Evolutionary conservation across 1,140 invertebrate genomes (phyloP), one percentile per base, ranked within the genome.

Genomic region (Carcinoscorpius rotundicauda): DNA sequence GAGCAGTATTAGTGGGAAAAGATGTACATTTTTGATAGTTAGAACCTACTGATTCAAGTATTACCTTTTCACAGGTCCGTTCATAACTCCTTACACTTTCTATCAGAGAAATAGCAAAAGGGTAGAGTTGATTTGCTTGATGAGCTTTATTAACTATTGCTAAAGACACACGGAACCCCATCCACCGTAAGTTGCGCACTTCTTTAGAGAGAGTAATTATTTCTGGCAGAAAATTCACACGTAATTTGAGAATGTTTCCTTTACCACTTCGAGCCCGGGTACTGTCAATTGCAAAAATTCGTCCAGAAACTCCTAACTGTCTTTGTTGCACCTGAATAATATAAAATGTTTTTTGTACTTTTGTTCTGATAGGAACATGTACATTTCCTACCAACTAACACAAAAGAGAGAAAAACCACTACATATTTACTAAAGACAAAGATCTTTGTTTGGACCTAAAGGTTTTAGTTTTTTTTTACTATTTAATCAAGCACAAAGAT

Each of bases 61-160:
- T 80, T 82, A 95, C 91, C 87, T 97, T 97, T 79, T 98, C 93
- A 73, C 97, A 79, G 4, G 93, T 96, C 74, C 92, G 84, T 76
- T 98, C 93, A 75, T 99, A 99, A 5, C 95, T 96, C 68, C 93
- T 84, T 29, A 98, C 90, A 76, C 93, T 97, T 78, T 99, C 96
- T 75, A 98, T 97, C 57, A 99, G 81, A 4, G 96, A 98, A 71
- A 99, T 98, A 5, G 97, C 97, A 80, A 94, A 99, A 4, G 97
- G 97, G 79, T 99, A 99, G 1, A 98, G 83, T 75, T 97, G 92
- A 78, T 98, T 98, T 0, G 96, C 95, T 76, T 97, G 93, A 78
- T 98, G 95, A 5, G 97, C 96, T 78, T 98, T 98, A 78, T 99
- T 99, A 0, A 99, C 93, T 71, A 99, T 98, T 4, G 93, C 91